A percentile compares a stretch with the other conserved stretches of the same genome.
phyloP scores from a whole-genome alignment of 2,888 invertebrate species.

The Lottia gigantea region DNA sequence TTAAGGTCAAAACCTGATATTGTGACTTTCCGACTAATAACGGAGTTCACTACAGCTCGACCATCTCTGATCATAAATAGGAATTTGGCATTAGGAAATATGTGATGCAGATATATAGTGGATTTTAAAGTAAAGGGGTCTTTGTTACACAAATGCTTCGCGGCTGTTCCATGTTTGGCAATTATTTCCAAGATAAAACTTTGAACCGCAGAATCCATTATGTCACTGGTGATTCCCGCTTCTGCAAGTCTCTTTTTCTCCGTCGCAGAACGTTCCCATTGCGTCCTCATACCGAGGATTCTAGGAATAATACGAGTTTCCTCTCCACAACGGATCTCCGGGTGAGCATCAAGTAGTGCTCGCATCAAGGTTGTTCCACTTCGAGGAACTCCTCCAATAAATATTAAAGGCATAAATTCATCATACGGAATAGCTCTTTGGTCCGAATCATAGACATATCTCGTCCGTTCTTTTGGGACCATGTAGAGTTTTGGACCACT shows the following conservation, averaged over 20 bases:
- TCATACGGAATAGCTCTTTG: slow-evolving; percentile 73
- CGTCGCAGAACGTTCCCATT: slow-evolving; percentile 87
- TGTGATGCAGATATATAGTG: slow-evolving; percentile 90
- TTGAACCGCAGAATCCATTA: slow-evolving; percentile 93
- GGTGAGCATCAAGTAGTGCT: slow-evolving; percentile 98
- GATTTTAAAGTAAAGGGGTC: slow-evolving; percentile 98
- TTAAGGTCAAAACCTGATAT: slow-evolving; percentile 94
- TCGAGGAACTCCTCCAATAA: slow-evolving; percentile 92
- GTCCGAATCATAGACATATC: slow-evolving; percentile 49
- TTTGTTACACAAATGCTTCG: slow-evolving; percentile 96
- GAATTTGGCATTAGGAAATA: slow-evolving; percentile 97
- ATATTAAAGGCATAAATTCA: slow-evolving; percentile 84
- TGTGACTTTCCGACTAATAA: slow-evolving; percentile 90
- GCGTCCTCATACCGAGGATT: slow-evolving; percentile 91
- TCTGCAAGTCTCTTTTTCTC: slow-evolving; percentile 53
- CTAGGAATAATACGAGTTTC: slow-evolving; percentile 95
- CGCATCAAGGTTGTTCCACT: slow-evolving; percentile 97
- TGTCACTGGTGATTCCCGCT: slow-evolving; percentile 81
- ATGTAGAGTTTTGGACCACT: slow-evolving; percentile 41
- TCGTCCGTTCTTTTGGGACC: slow-evolving; percentile 48
- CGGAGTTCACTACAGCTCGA: slow-evolving; percentile 97
- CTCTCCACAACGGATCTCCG: slow-evolving; percentile 95
- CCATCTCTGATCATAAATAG: slow-evolving; percentile 98
- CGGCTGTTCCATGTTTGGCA: slow-evolving; percentile 83
- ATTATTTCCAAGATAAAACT: slow-evolving; percentile 92